Percentiles rank a stretch among this genome's conserved stretches.
phyloP scores from a whole-genome alignment of 2,113 vertebrate genomes.

The Probosciger aterrimus region DNA sequence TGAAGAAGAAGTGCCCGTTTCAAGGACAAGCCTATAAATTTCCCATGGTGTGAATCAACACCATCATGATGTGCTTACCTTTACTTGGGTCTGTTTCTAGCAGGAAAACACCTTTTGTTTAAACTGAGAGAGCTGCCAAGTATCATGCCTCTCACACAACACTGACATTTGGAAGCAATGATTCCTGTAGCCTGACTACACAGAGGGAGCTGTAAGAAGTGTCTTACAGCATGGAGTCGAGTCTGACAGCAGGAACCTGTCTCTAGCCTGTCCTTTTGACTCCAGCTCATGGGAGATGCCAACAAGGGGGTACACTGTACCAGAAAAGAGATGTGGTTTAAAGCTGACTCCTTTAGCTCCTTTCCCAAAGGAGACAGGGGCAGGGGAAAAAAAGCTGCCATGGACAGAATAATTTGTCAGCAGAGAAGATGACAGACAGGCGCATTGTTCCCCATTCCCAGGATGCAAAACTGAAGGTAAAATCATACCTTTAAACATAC shows the following conservation, averaged over 20 bases:
- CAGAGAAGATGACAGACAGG: not conserved
- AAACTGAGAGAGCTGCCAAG: not conserved
- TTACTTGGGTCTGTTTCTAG: not conserved
- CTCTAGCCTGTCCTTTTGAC: not conserved
- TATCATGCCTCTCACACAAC: not conserved
- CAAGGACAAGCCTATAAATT: not conserved
- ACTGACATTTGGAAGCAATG: not conserved
- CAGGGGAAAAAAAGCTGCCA: rapidly evolving
- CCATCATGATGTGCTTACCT: not conserved
- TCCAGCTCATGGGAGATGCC: not conserved
- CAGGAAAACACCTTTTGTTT: not conserved
- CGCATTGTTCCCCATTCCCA: not conserved
- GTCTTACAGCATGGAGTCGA: not conserved
- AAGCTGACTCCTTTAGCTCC: not conserved
- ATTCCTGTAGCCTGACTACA: not conserved
- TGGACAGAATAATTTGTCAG: not conserved
- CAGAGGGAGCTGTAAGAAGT: not conserved
- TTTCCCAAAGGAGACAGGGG: not conserved
- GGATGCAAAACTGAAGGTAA: not conserved
- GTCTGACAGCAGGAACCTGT: not conserved
- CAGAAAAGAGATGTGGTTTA: not conserved
- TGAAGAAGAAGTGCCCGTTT: not conserved
- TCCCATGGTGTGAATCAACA: not conserved
- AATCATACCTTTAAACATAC: not conserved
- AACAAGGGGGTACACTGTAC: not conserved